phyloP scores from a whole-genome alignment of 2,888 invertebrate species.

The Orchesella flavescens region DNA sequence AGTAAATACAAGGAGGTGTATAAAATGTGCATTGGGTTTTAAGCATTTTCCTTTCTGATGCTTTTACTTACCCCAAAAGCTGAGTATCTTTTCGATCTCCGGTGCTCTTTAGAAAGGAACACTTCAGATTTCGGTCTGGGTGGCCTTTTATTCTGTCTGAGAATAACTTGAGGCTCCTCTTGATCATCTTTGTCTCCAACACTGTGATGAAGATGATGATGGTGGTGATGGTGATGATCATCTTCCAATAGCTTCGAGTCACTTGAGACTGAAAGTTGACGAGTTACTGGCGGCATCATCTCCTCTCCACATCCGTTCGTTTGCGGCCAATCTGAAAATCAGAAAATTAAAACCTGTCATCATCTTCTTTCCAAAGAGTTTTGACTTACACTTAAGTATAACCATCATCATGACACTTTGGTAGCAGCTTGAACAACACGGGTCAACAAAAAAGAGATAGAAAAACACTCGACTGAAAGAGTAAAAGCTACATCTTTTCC shows the following conservation, averaged over 20 bases:
- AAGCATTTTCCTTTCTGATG: too few relatives aligned
- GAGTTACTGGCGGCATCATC: slow-evolving; percentile 78
- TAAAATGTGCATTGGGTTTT: too few relatives aligned
- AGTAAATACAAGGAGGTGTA: neutral
- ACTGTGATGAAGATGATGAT: slow-evolving; percentile 35
- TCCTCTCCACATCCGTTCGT: slow-evolving; percentile 70
- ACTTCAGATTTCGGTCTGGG: slow-evolving; percentile 97
- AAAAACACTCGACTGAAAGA: slow-evolving; percentile 6
- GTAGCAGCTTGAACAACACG: neutral
- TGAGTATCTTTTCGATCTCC: slow-evolving; percentile 93
- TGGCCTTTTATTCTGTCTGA: slow-evolving; percentile 92
- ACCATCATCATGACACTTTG: too few relatives aligned
- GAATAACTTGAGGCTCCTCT: slow-evolving; percentile 89
- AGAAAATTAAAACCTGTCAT: neutral
- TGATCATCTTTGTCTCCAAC: slow-evolving; percentile 75
- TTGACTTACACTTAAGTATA: too few relatives aligned
- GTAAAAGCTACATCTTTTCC: neutral
- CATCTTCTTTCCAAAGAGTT: too few relatives aligned
- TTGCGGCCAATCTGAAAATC: slow-evolving; percentile 71
- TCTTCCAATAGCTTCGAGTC: slow-evolving; percentile 94
- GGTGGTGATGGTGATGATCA: slow-evolving; percentile 73
- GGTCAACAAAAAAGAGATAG: slow-evolving; percentile 28
- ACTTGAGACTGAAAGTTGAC: slow-evolving; percentile 92
- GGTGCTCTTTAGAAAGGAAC: slow-evolving; percentile 84
- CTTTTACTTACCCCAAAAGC: slow-evolving; percentile 90